A percentile compares a stretch with the other conserved stretches of the same genome.
Evolutionary conservation across 2,113 vertebrate genomes (phyloP).

Genomic region (Arizona elegans): DNA sequence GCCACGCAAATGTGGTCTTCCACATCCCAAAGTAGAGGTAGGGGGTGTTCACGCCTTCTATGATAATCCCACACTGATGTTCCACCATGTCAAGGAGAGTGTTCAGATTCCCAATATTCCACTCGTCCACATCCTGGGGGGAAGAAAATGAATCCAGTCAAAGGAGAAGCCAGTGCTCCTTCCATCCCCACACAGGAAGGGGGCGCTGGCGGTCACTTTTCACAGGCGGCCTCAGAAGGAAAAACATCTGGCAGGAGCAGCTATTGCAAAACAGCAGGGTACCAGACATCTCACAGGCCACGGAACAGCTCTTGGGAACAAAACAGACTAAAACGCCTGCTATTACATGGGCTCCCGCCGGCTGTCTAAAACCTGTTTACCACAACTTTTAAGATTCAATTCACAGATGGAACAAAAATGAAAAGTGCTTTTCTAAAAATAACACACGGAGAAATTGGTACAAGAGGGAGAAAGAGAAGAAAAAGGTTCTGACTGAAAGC

Average conservation of each 20-base stretch:
- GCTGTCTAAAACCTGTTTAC: not conserved
- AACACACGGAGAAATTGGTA: not conserved
- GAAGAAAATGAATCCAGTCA: not conserved
- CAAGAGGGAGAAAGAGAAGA: not conserved
- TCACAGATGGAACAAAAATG: not conserved
- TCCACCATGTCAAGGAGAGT: conserved; percentile 98
- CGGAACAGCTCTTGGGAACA: not conserved
- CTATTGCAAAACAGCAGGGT: not conserved
- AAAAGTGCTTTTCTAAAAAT: not conserved
- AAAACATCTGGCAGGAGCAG: not conserved
- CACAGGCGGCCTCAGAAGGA: not conserved
- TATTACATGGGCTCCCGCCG: not conserved
- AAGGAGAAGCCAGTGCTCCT: not conserved
- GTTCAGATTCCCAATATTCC: conserved; percentile 93
- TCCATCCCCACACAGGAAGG: not conserved
- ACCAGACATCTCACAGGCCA: not conserved
- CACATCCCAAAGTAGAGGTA: conserved; percentile 99
- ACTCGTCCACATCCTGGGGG: conserved; percentile 83
- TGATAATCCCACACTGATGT: conserved; percentile 96
- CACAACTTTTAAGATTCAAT: not conserved
- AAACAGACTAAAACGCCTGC: not conserved
- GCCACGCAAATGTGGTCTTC: conserved; percentile 99
- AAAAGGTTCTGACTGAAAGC: not conserved
- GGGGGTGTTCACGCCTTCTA: conserved; percentile 96
- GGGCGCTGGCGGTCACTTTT: no score